phyloP scores from a whole-genome alignment of 2,888 invertebrate genomes.

The Nomada flava region DNA sequence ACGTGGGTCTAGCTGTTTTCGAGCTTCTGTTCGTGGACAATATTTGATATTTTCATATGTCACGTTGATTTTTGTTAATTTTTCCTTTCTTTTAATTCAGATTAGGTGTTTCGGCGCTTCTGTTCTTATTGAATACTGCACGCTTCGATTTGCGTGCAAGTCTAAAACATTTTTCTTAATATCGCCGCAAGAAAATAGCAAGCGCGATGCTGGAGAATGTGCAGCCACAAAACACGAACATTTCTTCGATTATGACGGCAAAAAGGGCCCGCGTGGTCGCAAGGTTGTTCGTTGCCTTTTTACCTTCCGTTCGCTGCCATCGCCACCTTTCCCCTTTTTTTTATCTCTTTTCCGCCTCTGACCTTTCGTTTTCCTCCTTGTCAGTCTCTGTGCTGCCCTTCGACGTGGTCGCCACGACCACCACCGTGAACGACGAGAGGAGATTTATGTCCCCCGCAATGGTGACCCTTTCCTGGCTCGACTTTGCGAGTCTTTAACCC shows the following conservation, averaged over 20 bases:
- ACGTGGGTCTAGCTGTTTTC: no score
- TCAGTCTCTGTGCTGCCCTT: constrained; percentile 8
- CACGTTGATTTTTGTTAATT: no score
- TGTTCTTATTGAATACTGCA: no score
- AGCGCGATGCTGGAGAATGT: not conserved
- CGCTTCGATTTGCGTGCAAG: no score
- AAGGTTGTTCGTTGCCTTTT: constrained; percentile 29
- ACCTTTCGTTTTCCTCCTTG: not conserved
- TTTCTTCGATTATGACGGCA: constrained; percentile 32
- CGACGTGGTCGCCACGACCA: constrained; percentile 27
- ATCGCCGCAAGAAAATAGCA: no score
- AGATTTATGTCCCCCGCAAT: constrained; percentile 62
- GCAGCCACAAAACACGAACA: not conserved
- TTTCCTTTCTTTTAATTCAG: no score
- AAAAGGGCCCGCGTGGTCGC: constrained; percentile 24
- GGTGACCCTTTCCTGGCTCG: constrained; percentile 53
- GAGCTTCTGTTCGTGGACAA: no score
- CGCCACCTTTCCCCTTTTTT: constrained; percentile 11
- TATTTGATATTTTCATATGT: no score
- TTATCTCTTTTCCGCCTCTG: not conserved
- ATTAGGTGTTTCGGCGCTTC: no score
- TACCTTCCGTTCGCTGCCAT: constrained; percentile 13
- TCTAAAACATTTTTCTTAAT: no score
- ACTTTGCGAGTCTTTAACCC: constrained; percentile 52
- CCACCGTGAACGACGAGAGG: constrained; percentile 50